Evolutionary conservation across 2,113 vertebrate species (phyloP).

Genomic region (Felis chaus): DNA sequence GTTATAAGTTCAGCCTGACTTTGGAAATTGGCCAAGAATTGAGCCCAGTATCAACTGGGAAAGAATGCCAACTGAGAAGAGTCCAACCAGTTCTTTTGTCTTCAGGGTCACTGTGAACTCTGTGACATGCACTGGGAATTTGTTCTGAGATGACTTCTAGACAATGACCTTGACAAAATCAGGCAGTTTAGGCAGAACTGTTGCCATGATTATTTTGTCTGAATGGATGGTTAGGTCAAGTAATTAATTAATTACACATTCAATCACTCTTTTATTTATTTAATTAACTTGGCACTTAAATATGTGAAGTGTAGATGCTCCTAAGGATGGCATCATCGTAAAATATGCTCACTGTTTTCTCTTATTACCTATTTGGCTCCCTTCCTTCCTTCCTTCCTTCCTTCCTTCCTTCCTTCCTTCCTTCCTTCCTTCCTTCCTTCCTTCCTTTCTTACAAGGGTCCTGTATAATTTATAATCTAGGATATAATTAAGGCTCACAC

Average conservation of each 20-base stretch:
- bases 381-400: too few relatives aligned
- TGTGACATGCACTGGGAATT: background rate
- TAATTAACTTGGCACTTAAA: conserved; percentile 55
- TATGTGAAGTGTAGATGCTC: background rate
- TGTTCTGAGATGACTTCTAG: background rate
- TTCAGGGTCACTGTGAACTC: background rate
- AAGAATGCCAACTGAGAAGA: background rate
- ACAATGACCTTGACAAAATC: conserved; percentile 60
- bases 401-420: background rate
- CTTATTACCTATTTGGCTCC: background rate
- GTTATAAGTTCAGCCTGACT: background rate
- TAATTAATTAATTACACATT: conserved; percentile 70
- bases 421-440: background rate
- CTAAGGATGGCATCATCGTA: background rate
- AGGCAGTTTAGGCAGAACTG: conserved; percentile 63
- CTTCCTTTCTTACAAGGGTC: background rate
- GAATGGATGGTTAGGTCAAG: conserved; percentile 69
- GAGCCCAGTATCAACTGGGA: background rate
- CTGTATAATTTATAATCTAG: background rate
- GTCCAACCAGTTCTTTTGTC: background rate
- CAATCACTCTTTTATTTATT: conserved; percentile 65
- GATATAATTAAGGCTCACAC: background rate
- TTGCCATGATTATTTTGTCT: conserved; percentile 57
- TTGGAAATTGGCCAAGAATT: background rate
- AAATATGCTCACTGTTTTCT: background rate